Evolutionary conservation across 2,113 vertebrate genomes (phyloP).

Genomic region (Accipiter virgatus): DNA sequence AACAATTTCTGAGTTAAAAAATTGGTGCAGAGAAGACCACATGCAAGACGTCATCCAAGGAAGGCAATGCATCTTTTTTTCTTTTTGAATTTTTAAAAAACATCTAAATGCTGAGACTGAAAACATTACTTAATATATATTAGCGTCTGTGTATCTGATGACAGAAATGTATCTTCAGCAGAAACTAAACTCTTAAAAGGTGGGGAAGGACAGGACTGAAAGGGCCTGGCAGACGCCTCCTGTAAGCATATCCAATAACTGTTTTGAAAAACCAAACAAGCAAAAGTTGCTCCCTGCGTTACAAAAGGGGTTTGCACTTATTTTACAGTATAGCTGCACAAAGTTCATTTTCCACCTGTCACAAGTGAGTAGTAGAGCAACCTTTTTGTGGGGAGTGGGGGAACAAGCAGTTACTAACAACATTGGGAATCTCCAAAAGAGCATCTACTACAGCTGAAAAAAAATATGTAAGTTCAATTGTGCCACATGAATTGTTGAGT

Average conservation of each 20-base stretch:
- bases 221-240: background rate
- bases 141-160: background rate
- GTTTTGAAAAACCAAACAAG: background rate
- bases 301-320: background rate
- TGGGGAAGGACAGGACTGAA: background rate
- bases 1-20: background rate
- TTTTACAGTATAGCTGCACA: background rate
- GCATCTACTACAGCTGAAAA: background rate
- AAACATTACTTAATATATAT: background rate
- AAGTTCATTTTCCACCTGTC: background rate
- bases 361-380: background rate
- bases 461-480: background rate
- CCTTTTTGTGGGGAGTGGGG: background rate
- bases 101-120: background rate
- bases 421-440: background rate
- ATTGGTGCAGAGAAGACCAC: background rate
- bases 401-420: background rate
- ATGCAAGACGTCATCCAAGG: background rate
- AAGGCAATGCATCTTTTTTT: background rate
- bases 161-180: background rate
- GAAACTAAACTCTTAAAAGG: background rate
- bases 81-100: background rate
- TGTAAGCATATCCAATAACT: background rate
- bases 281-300: background rate
- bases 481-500: background rate